Conservation (phyloP, 1,140 invertebrate genomes). For the Marisa cornuarietis region DNA sequence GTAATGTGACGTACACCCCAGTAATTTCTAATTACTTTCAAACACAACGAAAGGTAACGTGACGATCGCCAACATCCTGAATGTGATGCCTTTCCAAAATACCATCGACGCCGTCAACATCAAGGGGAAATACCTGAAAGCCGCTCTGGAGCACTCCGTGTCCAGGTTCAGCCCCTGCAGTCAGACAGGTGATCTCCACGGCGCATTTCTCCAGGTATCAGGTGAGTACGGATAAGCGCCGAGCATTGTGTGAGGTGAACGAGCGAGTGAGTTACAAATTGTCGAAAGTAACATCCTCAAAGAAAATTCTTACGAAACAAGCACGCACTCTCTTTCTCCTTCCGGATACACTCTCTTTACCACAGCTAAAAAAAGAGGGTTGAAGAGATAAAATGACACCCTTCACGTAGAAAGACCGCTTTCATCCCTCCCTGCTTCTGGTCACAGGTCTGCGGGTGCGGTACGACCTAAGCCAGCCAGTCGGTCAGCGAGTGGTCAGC, state of each 20-base stretch:
- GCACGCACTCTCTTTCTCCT: not conserved
- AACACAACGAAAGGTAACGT: slow-evolving; percentile 70
- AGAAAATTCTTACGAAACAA: too few relatives aligned
- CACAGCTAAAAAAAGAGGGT: not conserved
- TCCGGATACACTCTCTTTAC: not conserved
- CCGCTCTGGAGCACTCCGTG: slow-evolving; percentile 73
- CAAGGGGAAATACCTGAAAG: slow-evolving; percentile 71
- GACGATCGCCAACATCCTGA: slow-evolving; percentile 74
- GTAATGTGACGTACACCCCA: too few relatives aligned
- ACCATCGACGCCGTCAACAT: slow-evolving; percentile 75
- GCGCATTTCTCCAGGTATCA: slow-evolving; percentile 75
- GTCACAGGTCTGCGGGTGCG: slow-evolving; percentile 66
- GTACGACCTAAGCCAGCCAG: slow-evolving; percentile 70
- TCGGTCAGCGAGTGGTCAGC: slow-evolving; percentile 29
- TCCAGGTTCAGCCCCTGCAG: slow-evolving; percentile 54
- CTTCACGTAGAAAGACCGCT: too few relatives aligned
- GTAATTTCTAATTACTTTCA: too few relatives aligned
- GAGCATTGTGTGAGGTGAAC: not conserved
- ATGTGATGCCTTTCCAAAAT: slow-evolving; percentile 78
- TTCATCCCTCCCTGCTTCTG: not conserved
- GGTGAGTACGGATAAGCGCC: slow-evolving; percentile 47
- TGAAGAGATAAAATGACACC: too few relatives aligned
- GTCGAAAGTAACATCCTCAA: too few relatives aligned
- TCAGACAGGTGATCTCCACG: slow-evolving; percentile 65
- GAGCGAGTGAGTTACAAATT: too few relatives aligned